Base-by-base conservation (phyloP, 2,113 vertebrate species). In the Cyprinodon variegatus region DNA sequence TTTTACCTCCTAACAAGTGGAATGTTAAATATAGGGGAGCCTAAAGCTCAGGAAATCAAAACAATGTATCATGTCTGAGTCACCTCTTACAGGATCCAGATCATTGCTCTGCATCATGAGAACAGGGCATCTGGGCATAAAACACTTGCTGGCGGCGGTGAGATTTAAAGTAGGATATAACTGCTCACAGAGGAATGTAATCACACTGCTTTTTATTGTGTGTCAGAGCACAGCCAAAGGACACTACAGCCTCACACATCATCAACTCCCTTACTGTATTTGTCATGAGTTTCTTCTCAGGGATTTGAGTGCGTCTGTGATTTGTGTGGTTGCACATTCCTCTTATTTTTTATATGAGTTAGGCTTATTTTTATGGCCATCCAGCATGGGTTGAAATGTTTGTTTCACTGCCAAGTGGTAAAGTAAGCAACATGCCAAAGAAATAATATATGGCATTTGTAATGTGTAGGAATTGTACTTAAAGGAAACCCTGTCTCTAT, bases 21-120 rank as follows among this genome's bases (percentile, higher is more conserved):
- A 85, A 88, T 83, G 80, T 88, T 78, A 91, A 90, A 87, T 82
- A 81, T 76, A 78, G 83, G 86, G 88, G 83, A 83, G 86, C 87
- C 86, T 71, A 0, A 20, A 64, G 73, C 69, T 65, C 64, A 68
- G 85, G 64, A 91, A 87, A 90, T 91, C 85, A 92, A 89, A 90
- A 71, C 77, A 79, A 89, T 88, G 86, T 74, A 84, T 85, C 83
- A 71, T n/a, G 81, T 40, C 77, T 86, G 84, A 91, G 77, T 88
- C 88, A 87, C 77, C 72, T 66, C 43, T 65, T 59, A 68, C 83
- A 53, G 78, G 57, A 77, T 84, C 83, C 72, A 76, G 72, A 90
- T 86, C 72, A 22, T 70, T 72, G 84, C 71, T 85, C 73, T 20
- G 74, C 76, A 81, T 75, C 79, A 45, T 76, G 86, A 82, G 83